These are phyloP conservation scores for Hemicentrotus pulcherrimus DNA, from an alignment of 35 echinoderm and acorn worm species.

Conservation along the genomic window DNA sequence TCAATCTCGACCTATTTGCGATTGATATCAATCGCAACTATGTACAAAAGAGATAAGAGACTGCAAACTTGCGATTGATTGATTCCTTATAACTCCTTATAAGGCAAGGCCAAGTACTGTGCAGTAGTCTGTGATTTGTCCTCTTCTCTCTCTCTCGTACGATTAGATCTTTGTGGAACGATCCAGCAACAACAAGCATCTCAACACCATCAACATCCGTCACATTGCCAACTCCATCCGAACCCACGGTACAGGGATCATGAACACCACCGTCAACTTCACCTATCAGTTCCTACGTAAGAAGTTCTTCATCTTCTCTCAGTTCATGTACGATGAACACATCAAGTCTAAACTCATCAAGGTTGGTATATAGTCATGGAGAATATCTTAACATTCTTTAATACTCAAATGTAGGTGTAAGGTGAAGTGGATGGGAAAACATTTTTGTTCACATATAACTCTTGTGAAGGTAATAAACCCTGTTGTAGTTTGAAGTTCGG, in stretches of 20 bases:
- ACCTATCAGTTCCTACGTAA: constrained; percentile 96
- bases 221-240: constrained; percentile 98
- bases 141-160: not conserved
- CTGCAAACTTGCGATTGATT: too few species aligned
- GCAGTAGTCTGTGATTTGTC: not conserved
- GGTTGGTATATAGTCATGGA: constrained; percentile 53
- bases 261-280: constrained; percentile 99
- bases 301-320: constrained; percentile 99
- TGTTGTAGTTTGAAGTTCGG: too few species aligned
- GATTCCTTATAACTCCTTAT: too few species aligned
- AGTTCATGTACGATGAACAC: constrained; percentile 99
- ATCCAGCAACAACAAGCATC: constrained; percentile 98
- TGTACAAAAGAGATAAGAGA: too few species aligned
- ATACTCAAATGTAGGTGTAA: too few species aligned
- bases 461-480: too few species aligned
- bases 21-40: too few species aligned
- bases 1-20: too few species aligned
- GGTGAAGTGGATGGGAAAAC: too few species aligned
- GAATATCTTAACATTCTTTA: too few species aligned
- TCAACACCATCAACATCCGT: constrained; percentile 99
- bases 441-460: too few species aligned
- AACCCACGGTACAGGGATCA: constrained; percentile 98
- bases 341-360: constrained; percentile 99
- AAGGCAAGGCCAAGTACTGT: too few species aligned
- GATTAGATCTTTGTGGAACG: constrained; percentile 96